phyloP scores from a whole-genome alignment of 2,888 invertebrate species.

The Dynastes tityus region DNA sequence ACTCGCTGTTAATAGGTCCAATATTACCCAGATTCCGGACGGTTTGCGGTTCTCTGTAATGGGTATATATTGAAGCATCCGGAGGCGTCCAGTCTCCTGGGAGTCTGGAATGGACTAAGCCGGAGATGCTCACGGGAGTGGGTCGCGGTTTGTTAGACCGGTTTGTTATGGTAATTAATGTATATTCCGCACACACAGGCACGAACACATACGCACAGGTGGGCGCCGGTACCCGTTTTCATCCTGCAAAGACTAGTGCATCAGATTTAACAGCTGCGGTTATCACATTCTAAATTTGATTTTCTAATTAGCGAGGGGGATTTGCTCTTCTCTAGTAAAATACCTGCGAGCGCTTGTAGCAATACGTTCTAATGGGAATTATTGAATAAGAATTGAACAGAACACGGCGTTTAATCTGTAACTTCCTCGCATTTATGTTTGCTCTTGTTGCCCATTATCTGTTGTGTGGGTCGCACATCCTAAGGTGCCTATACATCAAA shows the following conservation, averaged over 20 bases:
- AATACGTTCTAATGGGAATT: slow-evolving; percentile 22
- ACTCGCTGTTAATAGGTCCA: slow-evolving; percentile 26
- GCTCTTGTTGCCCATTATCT: no score
- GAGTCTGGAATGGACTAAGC: slow-evolving; percentile 57
- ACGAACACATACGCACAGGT: slow-evolving; percentile 46
- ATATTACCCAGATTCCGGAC: slow-evolving; percentile 49
- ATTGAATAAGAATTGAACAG: slow-evolving; percentile 11
- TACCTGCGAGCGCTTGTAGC: slow-evolving; percentile 19
- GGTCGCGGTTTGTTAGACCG: slow-evolving; percentile 58
- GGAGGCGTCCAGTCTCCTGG: slow-evolving; percentile 58
- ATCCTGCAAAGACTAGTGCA: slow-evolving; percentile 39
- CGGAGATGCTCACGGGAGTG: slow-evolving; percentile 57
- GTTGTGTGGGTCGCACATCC: no score
- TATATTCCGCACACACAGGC: slow-evolving; percentile 59
- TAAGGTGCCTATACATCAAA: no score
- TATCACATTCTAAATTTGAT: slow-evolving; percentile 61
- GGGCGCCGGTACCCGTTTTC: not conserved
- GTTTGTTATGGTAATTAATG: slow-evolving; percentile 65
- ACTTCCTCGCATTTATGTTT: not conserved
- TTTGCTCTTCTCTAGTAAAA: slow-evolving; percentile 28
- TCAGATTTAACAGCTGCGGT: slow-evolving; percentile 59
- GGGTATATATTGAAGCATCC: slow-evolving; percentile 53
- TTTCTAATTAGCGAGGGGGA: slow-evolving; percentile 59
- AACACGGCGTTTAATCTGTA: slow-evolving; percentile 1
- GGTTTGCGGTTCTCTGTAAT: slow-evolving; percentile 49